Evolutionary conservation across 2,888 invertebrate species (phyloP), one percentile per base, ranked within the genome.

Genomic region (Ormyrus labotus): DNA sequence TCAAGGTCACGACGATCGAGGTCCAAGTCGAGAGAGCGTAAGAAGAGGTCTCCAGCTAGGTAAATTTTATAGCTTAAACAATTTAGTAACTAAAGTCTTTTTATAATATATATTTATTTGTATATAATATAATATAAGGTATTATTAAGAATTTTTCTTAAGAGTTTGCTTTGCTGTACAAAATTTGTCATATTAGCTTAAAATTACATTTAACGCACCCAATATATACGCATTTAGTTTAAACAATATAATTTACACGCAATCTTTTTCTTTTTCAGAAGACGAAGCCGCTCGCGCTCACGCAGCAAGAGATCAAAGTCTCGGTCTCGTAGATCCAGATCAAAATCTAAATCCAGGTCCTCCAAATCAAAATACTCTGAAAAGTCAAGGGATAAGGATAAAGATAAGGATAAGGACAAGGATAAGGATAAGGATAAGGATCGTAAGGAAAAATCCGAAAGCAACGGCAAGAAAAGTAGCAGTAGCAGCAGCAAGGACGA

Each of bases 241-340:
- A 50, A 65, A 65, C 9, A 10, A 19, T 50, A 51, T 5, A 19
- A 50, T 53, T 19, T 53, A 47, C 6, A 51, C 13, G 51, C 10
- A 45, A 53, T 34, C 8, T 51, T 61, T 6, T 51, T 34, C 34
- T n/a, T 63, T 82, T 74, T 0, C 68, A 83, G 83, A 69, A 79
- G 87, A 81, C 86, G 86, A 51, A 90, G 90, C 73, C 88, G 91
- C 11, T 92, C 92, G 4, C 91, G 86, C 11, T 91, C 92, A 1
- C 90, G 93, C 0, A 93, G 93, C 84, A 93, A 93, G 83, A 92
- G 93, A 82, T 93, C 94, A 0, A 88, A 91, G 50, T 82, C 82
- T 19, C 80, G 82, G 34, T 89, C 91, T 0, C 88, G 91, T 64
- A 87, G 91, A 5, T 92, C 92, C 0, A 89, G 92, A 53, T 92